A percentile compares a stretch with the other conserved stretches of the same genome.
Evolutionary conservation across 2,797 vertebrate species (phyloP).

Genomic region (Gephyroberyx darwinii): DNA sequence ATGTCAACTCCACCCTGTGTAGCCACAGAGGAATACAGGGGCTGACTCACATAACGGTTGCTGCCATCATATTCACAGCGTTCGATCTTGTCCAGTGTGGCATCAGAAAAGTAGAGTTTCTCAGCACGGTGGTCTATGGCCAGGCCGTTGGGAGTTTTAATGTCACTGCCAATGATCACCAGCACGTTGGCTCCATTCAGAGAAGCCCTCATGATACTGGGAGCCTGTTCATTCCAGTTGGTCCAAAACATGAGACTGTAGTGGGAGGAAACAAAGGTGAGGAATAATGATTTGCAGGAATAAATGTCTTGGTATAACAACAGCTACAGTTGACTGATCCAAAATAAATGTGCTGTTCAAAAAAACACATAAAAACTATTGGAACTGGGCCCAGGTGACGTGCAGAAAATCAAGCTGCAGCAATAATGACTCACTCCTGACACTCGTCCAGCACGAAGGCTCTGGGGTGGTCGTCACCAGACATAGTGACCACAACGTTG

Average conservation of each 20-base stretch:
- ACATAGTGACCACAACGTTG: slow-evolving; percentile 97
- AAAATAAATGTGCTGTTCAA: slow-evolving; percentile 48
- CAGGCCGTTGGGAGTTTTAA: slow-evolving; percentile 94
- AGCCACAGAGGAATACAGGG: background rate
- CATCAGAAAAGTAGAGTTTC: slow-evolving; percentile 97
- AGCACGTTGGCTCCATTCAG: slow-evolving; percentile 92
- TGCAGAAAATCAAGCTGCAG: slow-evolving; percentile 25
- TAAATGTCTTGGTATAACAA: slow-evolving; percentile 14
- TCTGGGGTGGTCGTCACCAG: slow-evolving; percentile 94
- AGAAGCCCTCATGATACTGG: slow-evolving; percentile 96
- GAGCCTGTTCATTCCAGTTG: slow-evolving; percentile 97
- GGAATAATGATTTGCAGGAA: slow-evolving; percentile 23
- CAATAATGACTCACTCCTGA: slow-evolving; percentile 88
- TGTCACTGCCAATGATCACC: slow-evolving; percentile 93
- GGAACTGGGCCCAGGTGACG: slow-evolving; percentile 21
- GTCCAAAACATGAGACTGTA: slow-evolving; percentile 98
- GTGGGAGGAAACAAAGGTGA: slow-evolving; percentile 28
- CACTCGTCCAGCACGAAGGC: slow-evolving; percentile 97
- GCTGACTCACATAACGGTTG: slow-evolving; percentile 88
- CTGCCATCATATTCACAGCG: slow-evolving; percentile 97
- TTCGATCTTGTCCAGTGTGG: slow-evolving; percentile 97
- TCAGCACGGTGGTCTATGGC: slow-evolving; percentile 96
- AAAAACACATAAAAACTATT: slow-evolving; percentile 4
- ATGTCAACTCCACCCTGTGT: no score
- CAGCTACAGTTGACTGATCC: slow-evolving; percentile 29